A percentile compares a stretch with the other conserved stretches of the same genome.
These are phyloP conservation scores for Sussaba pulchella DNA, from an alignment of 2,888 invertebrate genomes.

Conservation along the genomic window DNA sequence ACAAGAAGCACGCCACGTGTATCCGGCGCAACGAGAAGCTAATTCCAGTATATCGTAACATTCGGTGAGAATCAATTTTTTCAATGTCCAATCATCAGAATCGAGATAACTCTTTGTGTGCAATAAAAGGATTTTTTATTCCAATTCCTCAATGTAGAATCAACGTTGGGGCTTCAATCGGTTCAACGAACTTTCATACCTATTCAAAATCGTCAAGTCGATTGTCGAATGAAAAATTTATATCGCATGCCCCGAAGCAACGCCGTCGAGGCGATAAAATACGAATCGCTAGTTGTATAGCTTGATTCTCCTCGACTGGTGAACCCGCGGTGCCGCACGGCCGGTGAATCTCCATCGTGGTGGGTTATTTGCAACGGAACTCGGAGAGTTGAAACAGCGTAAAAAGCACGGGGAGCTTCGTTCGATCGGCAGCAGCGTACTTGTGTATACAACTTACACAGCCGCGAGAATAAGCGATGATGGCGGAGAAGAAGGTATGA, in stretches of 20 bases:
- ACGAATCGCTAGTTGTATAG: conserved; percentile 47
- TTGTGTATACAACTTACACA: neutral
- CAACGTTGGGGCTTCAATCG: conserved; percentile 35
- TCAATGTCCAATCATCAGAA: too few species aligned
- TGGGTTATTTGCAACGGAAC: conserved; percentile 14
- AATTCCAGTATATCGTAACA: too few species aligned
- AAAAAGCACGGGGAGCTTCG: conserved; percentile 48
- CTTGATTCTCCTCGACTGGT: conserved; percentile 21
- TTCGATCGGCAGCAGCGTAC: conserved; percentile 22
- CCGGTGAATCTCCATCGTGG: conserved; percentile 51
- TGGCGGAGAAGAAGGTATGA: conserved; percentile 19
- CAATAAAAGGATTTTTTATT: too few species aligned
- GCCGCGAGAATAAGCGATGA: conserved; percentile 26
- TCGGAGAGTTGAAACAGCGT: neutral
- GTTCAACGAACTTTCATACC: conserved; percentile 35
- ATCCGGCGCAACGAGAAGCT: too few species aligned
- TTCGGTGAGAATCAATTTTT: too few species aligned
- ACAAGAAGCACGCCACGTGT: too few species aligned
- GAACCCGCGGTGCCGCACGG: conserved; percentile 21
- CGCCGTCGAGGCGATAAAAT: conserved; percentile 53
- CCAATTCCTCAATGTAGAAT: too few species aligned
- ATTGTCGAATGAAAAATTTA: conserved; percentile 54
- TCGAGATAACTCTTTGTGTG: too few species aligned
- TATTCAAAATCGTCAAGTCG: neutral
- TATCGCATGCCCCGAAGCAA: conserved; percentile 27